Base-by-base conservation (phyloP, 2,888 invertebrate species). In the Tubulanus polymorphus region DNA sequence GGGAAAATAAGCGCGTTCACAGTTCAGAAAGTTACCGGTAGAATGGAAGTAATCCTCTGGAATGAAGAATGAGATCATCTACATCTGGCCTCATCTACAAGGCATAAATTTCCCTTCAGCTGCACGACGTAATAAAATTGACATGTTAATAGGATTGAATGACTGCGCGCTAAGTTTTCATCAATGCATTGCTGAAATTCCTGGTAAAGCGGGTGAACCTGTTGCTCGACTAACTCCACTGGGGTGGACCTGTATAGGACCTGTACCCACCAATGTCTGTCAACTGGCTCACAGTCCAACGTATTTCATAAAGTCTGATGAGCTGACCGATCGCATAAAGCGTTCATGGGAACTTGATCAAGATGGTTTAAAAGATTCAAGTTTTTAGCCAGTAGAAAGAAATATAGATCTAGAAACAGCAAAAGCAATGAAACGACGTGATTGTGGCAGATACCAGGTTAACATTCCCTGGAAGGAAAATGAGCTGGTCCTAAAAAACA, bases 161-260 rank as follows among this genome's bases (percentile, higher is more conserved):
- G 35, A 32, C n/a, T n/a, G n/a, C 10, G 35, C 35, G 10, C n/a
- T 32, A n/a, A 12, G 10, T 10, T 32, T 32, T 32, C 35, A 32
- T 32, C 10, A n/a, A 12, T 12, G 35, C n/a, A 12, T 32, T 10
- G 10, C 10, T 12, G 35, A 32, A n/a, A 32, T 32, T 12, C 35
- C 23, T 15, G 60, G 60, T 25, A n/a, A 41, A n/a, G 28, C 54
- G 18, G 63, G 60, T 18, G 54, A 60, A 32, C n/a, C 35, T n/a
- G n/a, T 32, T n/a, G 35, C 35, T 12, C 35, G 35, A 10, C n/a
- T 32, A n/a, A 32, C 35, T 12, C 35, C 35, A 10, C 35, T 32
- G n/a, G 35, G 35, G 10, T 32, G 35, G 35, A 32, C 35, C 10
- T 32, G 35, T 32, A 32, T 32, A 32, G 35, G 35, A 12, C 35